Percentiles rank a stretch among this genome's conserved stretches.
These are phyloP conservation scores for Furcula furcula DNA, from an alignment of 2,888 invertebrate genomes.

Conservation along the genomic window DNA sequence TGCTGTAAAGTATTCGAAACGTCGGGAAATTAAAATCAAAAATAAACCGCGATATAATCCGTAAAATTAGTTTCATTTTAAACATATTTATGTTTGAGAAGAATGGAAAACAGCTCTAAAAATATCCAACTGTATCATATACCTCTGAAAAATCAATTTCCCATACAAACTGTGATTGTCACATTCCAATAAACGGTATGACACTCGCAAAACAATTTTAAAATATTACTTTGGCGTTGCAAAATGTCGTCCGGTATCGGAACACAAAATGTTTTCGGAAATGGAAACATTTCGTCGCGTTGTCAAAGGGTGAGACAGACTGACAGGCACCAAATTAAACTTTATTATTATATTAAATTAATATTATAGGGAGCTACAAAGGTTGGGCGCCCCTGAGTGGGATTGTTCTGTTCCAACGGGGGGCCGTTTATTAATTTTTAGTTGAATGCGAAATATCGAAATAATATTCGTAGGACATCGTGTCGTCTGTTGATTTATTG, in stretches of 20 bases:
- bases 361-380: slow-evolving; percentile 35
- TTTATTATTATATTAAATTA: slow-evolving; percentile 50
- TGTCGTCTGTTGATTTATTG: not conserved
- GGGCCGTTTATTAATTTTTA: slow-evolving; percentile 35
- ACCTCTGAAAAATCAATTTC: slow-evolving; percentile 22
- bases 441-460: slow-evolving; percentile 10
- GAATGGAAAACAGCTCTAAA: not conserved
- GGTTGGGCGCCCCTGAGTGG: slow-evolving; percentile 23
- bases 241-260: slow-evolving; percentile 33
- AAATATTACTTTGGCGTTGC: slow-evolving; percentile 35
- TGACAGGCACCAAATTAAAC: slow-evolving; percentile 67
- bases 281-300: slow-evolving; percentile 39
- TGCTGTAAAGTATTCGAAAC: too few species aligned
- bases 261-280: slow-evolving; percentile 49
- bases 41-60: too few species aligned
- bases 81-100: too few species aligned
- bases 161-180: slow-evolving; percentile 17
- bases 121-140: not conserved
- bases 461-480: slow-evolving; percentile 5
- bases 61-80: too few species aligned
- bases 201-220: slow-evolving; percentile 28
- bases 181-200: slow-evolving; percentile 10
- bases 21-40: too few species aligned
- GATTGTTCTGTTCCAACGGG: slow-evolving; percentile 16
- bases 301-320: slow-evolving; percentile 39